Conservation (phyloP, 2,113 vertebrate genomes). For the Bothrops jararaca region DNA sequence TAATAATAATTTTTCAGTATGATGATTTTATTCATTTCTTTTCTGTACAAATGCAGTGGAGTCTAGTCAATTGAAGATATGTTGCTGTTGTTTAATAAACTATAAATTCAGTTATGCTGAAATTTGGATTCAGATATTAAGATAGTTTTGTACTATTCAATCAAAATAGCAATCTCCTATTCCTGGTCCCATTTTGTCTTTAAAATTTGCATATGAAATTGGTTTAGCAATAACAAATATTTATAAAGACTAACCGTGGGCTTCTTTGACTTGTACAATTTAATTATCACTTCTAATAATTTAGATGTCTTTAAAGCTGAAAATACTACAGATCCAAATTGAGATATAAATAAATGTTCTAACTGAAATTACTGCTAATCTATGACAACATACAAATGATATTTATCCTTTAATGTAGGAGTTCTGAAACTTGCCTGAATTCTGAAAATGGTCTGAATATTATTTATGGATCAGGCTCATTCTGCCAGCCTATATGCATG, state of each 20-base stretch:
- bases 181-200: neutral
- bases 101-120: neutral
- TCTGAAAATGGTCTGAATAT: neutral
- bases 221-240: neutral
- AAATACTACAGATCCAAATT: neutral
- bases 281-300: neutral
- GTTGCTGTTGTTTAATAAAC: neutral
- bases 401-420: neutral
- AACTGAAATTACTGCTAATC: neutral
- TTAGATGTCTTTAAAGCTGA: neutral
- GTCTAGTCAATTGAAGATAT: neutral
- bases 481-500: neutral
- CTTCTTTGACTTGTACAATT: neutral
- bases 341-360: neutral
- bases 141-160: neutral
- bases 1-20: neutral
- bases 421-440: neutral
- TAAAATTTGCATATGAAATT: neutral
- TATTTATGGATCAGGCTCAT: neutral
- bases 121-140: neutral
- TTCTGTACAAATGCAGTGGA: neutral
- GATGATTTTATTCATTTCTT: neutral
- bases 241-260: neutral
- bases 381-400: neutral
- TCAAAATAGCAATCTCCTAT: neutral